A percentile compares a stretch with the other conserved stretches of the same genome.
phyloP scores from a whole-genome alignment of 2,888 invertebrate genomes.

The Abrostola tripartita region DNA sequence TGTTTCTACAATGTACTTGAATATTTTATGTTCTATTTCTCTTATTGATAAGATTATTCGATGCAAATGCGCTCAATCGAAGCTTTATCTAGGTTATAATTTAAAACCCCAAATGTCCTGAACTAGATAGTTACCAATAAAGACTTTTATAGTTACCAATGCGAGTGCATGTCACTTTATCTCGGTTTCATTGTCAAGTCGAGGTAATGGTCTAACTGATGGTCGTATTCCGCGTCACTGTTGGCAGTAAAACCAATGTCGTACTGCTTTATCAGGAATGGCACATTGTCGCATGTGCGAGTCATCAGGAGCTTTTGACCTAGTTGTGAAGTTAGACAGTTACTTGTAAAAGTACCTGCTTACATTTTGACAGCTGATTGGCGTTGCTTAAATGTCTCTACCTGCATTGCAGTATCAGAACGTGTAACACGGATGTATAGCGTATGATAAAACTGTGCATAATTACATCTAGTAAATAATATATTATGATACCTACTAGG shows the following conservation, averaged over 20 bases:
- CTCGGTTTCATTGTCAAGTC: conserved; percentile 13
- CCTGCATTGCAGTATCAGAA: background rate
- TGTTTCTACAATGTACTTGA: conserved; percentile 6
- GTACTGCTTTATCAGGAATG: conserved; percentile 27
- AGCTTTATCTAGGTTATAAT: conserved; percentile 55
- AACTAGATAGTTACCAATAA: conserved; percentile 47
- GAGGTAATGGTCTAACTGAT: conserved; percentile 10
- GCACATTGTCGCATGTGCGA: conserved; percentile 24
- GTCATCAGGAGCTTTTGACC: conserved; percentile 32
- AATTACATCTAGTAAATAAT: background rate
- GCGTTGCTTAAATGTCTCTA: conserved; percentile 1
- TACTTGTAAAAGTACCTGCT: conserved; percentile 12
- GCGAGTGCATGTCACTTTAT: conserved; percentile 40
- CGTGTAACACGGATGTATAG: background rate
- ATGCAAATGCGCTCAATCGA: conserved; percentile 42
- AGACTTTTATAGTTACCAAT: conserved; percentile 47
- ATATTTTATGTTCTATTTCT: conserved; percentile 16
- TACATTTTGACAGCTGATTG: conserved; percentile 31
- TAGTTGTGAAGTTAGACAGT: conserved; percentile 22
- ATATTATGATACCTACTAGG: background rate
- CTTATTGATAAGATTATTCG: conserved; percentile 5
- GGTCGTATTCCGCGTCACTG: conserved; percentile 9
- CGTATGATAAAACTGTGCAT: background rate
- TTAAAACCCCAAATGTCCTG: conserved; percentile 25
- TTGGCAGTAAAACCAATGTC: conserved; percentile 19